Base-by-base conservation (phyloP, 2,113 vertebrate species). In the Alaudala cheleensis region DNA sequence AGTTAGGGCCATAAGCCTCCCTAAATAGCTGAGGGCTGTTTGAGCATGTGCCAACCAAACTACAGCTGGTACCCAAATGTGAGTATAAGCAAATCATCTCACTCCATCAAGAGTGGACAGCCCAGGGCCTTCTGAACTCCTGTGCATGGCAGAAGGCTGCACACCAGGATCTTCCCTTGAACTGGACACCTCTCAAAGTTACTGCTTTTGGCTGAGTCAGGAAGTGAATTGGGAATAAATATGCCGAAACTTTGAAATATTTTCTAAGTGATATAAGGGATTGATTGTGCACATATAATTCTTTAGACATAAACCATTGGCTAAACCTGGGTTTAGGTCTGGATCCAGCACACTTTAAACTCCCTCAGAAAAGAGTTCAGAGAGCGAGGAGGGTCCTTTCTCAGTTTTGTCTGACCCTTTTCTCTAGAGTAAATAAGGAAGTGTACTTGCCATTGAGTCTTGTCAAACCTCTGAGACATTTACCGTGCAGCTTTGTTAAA, bases 51-150 rank as follows among this genome's bases (percentile, higher is more conserved):
- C 50, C 49, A 37, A 29, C 26, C 2, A 6, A 83, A 44, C 13
- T 69, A 17, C 2, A 11, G 12, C 49, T 64, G 26, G 7, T 53
- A 28, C 0, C 0, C 42, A 14, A 42, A 14, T 24, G 34, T 49
- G 42, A 37, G 22, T 77, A 2, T 54, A 31, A 33, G 22, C 2
- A 34, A 90, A 83, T 56, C 7, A 37, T 37, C 37, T 42, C 57
- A 7, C 17, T 79, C 31, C 15, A 3, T 33, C 33, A 62, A 24
- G 2, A 62, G 12, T 42, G 34, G 22, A 33, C 26, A 37, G 28
- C 28, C 33, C 51, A 66, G 71, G 12, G 8, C 34, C 31, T 37
- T 10, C 12, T 50, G 49, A 77, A 28, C 26, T 56, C 34, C 14
- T 34, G 13, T 33, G 5, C 42, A 12, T 33, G 39, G 18, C 12